phyloP scores from a whole-genome alignment of 2,113 vertebrate genomes.

The Onychorhynchus coronatus region DNA sequence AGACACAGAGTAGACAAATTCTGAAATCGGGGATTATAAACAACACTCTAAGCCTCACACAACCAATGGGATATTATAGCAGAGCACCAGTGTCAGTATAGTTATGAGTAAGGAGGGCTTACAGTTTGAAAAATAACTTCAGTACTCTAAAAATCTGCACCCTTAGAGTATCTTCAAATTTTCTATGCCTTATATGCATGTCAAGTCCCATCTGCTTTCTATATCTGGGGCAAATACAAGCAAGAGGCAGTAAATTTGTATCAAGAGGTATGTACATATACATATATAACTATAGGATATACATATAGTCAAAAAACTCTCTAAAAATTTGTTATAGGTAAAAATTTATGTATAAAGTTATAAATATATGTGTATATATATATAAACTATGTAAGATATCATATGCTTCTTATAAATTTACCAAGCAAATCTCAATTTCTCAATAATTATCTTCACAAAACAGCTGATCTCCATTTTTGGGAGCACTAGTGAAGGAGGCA shows the following conservation, averaged over 20 bases:
- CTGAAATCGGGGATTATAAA: conserved; percentile 3
- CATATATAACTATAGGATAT: not conserved
- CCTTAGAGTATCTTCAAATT: not conserved
- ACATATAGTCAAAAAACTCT: not conserved
- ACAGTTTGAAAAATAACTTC: not conserved
- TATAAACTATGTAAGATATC: not conserved
- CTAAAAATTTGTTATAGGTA: not conserved
- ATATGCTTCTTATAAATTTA: not conserved
- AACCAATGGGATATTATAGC: not conserved
- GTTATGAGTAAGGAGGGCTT: not conserved
- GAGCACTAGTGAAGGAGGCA: not conserved
- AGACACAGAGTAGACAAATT: conserved; percentile 2
- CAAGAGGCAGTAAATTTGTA: not conserved
- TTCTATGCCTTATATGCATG: not conserved
- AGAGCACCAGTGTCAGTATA: not conserved
- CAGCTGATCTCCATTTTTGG: not conserved
- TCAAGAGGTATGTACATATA: not conserved
- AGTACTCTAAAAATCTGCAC: not conserved
- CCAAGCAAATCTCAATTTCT: not conserved
- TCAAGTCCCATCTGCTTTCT: not conserved
- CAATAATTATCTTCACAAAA: not conserved
- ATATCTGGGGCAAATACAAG: not conserved
- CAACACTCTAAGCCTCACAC: not conserved
- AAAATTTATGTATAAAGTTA: not conserved
- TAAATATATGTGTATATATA: not conserved